Evolutionary conservation across 1,140 invertebrate genomes (phyloP).

Genomic region (Araneus ventricosus): DNA sequence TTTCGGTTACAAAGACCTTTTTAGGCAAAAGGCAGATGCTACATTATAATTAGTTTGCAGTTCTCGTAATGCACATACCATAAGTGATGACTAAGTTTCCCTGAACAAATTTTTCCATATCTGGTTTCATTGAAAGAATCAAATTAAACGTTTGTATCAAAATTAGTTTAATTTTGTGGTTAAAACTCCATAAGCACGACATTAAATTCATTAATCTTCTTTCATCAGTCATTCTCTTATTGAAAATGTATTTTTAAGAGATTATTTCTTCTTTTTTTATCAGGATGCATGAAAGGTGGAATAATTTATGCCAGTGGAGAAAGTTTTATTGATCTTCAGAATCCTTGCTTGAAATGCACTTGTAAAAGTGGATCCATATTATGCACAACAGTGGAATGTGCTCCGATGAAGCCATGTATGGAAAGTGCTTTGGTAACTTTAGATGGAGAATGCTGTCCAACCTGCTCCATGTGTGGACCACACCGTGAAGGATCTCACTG

Average conservation of each 20-base stretch:
- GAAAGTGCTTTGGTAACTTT: constrained; percentile 31
- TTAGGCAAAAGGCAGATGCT: no score
- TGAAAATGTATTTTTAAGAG: not conserved
- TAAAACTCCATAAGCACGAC: no score
- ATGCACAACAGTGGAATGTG: constrained; percentile 53
- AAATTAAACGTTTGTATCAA: no score
- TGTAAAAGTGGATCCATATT: constrained; percentile 50
- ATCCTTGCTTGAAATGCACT: constrained; percentile 63
- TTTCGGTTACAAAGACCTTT: no score
- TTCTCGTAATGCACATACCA: no score
- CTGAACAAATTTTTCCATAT: no score
- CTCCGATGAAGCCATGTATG: constrained; percentile 44
- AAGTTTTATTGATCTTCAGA: constrained; percentile 52
- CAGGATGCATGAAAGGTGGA: constrained; percentile 66
- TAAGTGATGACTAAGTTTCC: no score
- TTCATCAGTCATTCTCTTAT: no score
- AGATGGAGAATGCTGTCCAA: constrained; percentile 62
- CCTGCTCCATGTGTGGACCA: constrained; percentile 66
- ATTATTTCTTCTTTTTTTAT: not conserved
- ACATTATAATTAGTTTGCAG: no score
- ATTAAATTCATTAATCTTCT: no score
- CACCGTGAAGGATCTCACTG: constrained; percentile 80
- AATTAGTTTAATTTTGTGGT: no score
- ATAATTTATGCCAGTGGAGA: constrained; percentile 55
- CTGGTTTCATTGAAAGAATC: no score